phyloP scores from a whole-genome alignment of 2,797 vertebrate genomes.

The Tangara arthus region DNA sequence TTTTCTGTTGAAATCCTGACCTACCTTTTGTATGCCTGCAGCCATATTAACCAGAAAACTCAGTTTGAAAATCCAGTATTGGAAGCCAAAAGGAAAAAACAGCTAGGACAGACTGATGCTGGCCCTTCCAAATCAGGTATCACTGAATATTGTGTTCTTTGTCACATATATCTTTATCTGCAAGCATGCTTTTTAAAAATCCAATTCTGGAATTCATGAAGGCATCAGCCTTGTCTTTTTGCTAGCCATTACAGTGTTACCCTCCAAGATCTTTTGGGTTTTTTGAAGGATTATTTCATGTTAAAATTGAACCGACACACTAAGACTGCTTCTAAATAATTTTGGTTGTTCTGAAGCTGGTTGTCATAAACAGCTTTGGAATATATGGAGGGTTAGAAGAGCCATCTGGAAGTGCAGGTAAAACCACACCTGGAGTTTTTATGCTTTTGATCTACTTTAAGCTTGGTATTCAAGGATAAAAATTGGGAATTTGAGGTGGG shows the following conservation, averaged over 20 bases:
- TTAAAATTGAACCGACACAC: neutral
- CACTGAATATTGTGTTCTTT: neutral
- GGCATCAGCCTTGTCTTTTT: neutral
- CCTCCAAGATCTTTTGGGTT: neutral
- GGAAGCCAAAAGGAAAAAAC: constrained; percentile 91
- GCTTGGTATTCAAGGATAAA: neutral
- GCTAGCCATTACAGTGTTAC: neutral
- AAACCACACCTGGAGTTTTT: neutral
- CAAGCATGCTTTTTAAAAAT: neutral
- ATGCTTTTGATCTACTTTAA: neutral
- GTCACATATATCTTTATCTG: neutral
- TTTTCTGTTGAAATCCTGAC: constrained; percentile 27
- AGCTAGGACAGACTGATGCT: constrained; percentile 71
- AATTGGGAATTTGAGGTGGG: neutral
- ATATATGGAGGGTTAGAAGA: neutral
- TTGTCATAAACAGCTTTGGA: neutral
- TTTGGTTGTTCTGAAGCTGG: neutral
- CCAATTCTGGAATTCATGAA: neutral
- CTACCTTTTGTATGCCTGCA: constrained; percentile 62
- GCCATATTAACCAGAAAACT: constrained; percentile 98
- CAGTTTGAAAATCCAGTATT: constrained; percentile 98
- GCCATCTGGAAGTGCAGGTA: neutral
- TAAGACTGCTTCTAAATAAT: neutral
- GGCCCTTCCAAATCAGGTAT: constrained; percentile 74
- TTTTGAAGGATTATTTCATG: neutral